These are phyloP conservation scores for Cantharis flavilabris DNA, from an alignment of 2,888 invertebrate species.

Conservation along the genomic window DNA sequence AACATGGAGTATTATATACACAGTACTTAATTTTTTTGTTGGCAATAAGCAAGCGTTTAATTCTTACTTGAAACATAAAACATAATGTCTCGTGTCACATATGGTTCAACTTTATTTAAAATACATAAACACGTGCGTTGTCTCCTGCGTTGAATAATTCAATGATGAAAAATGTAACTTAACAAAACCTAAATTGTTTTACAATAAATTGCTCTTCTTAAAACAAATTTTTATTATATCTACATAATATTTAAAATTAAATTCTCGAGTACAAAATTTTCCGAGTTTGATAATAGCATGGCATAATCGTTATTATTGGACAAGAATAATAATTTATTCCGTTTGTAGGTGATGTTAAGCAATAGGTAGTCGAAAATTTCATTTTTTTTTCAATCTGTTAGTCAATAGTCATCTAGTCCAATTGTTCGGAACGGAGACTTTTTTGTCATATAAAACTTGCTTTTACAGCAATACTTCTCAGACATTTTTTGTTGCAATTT, in stretches of 20 bases:
- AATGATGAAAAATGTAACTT: neutral
- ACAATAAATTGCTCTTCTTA: neutral
- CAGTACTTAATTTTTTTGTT: neutral
- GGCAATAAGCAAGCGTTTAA: neutral
- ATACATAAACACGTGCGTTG: slow-evolving; percentile 31
- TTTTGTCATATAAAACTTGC: too few species aligned
- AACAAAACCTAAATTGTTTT: neutral
- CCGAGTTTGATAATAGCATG: neutral
- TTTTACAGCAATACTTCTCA: too few species aligned
- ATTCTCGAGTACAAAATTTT: neutral
- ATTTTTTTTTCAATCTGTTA: too few species aligned
- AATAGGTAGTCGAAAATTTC: too few species aligned
- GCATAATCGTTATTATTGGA: neutral
- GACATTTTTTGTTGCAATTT: too few species aligned
- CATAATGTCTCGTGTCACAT: slow-evolving; percentile 20
- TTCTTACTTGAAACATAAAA: neutral
- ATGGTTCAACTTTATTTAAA: slow-evolving; percentile 33
- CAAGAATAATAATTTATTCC: neutral
- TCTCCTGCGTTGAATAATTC: slow-evolving; percentile 28
- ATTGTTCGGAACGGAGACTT: too few species aligned
- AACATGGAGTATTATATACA: too few species aligned
- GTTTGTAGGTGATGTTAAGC: too few species aligned
- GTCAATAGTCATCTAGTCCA: too few species aligned
- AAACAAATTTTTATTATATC: neutral
- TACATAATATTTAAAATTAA: too few species aligned